Evolutionary conservation across 2,888 invertebrate genomes (phyloP), one percentile per base, ranked within the genome.

Genomic region (Chymomyza fuscimana): DNA sequence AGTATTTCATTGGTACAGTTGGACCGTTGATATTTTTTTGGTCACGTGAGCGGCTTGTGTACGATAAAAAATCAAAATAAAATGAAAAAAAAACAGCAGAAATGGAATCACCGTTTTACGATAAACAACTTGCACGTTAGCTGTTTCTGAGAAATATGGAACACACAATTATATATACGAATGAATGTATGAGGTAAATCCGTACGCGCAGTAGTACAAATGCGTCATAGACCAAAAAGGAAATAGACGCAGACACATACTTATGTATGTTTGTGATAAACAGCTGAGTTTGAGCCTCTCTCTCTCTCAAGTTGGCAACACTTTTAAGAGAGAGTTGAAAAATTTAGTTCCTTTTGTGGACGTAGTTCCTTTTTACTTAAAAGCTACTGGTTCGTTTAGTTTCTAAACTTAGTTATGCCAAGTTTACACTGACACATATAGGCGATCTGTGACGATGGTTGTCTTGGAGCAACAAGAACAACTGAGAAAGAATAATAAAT

Each of bases 221-320:
- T 75, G 75, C 74, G 74, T 74, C 74, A 74, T 65, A 75, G 67
- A 29, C 72, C 32, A 25, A 40, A 74, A n/a, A 56, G 56, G 7
- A 22, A 12, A 56, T 12, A 56, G 19, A 56, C 25, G 22, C 25
- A 32, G 9, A 32, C 32, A 32, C 9, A 5, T 36, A 36, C 7
- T 9, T 36, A 36, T 9, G 36, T 7, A 9, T 36, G 25, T 36
- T 1, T 51, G 51, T 51, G 51, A 51, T 5, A 19, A 54, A 54
- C 54, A 22, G 54, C 22, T 54, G 22, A 1, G 40, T 46, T 32
- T 3, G 12, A 12, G 12, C 1, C 40, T 32, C 32, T 32, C 32
- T 32, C 32, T 32, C 32, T 32, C 9, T 1, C 32, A 1, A 32
- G 32, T 32, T 32, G 7, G 32, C 32, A 32, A 9, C 32, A 32